Conservation (phyloP, 2,888 invertebrate genomes). For the Subacronicta megacephala region DNA sequence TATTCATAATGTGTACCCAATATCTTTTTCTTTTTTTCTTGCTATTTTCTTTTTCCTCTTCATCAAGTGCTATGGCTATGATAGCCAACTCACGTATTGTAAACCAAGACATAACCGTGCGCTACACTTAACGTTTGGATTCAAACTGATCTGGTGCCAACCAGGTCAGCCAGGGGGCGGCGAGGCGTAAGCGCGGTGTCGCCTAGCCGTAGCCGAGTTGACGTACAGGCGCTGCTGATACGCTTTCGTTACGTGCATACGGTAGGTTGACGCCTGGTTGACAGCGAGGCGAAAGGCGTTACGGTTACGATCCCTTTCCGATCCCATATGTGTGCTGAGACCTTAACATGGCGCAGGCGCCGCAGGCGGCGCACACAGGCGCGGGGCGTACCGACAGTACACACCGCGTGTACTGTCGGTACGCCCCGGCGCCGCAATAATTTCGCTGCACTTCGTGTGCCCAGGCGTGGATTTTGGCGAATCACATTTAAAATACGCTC, state of each 20-base stretch:
- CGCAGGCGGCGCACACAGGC: too few relatives aligned
- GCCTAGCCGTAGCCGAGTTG: conserved; percentile 50
- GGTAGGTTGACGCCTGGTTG: conserved; percentile 40
- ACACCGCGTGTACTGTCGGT: too few relatives aligned
- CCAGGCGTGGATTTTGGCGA: too few relatives aligned
- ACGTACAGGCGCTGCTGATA: conserved; percentile 35
- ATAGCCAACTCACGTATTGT: conserved; percentile 50
- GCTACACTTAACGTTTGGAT: conserved; percentile 47
- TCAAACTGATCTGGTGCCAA: conserved; percentile 35
- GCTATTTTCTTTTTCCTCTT: conserved; percentile 40
- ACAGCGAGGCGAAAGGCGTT: conserved; percentile 38
- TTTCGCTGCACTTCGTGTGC: too few relatives aligned
- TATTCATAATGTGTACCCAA: conserved; percentile 41
- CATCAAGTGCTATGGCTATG: conserved; percentile 36
- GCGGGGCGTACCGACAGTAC: too few relatives aligned
- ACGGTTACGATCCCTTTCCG: conserved; percentile 37
- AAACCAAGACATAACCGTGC: conserved; percentile 49
- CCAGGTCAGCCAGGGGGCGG: conserved; percentile 27
- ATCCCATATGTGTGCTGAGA: conserved; percentile 5
- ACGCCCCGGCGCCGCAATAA: too few relatives aligned
- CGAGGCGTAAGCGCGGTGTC: conserved; percentile 32
- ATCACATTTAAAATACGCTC: too few relatives aligned
- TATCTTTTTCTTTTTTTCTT: conserved; percentile 36
- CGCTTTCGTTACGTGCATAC: conserved; percentile 41
- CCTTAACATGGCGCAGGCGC: too few relatives aligned